These are phyloP conservation scores for Cyphomyrus plagiostoma DNA, from an alignment of 2,113 vertebrate genomes.

Conservation along the genomic window DNA sequence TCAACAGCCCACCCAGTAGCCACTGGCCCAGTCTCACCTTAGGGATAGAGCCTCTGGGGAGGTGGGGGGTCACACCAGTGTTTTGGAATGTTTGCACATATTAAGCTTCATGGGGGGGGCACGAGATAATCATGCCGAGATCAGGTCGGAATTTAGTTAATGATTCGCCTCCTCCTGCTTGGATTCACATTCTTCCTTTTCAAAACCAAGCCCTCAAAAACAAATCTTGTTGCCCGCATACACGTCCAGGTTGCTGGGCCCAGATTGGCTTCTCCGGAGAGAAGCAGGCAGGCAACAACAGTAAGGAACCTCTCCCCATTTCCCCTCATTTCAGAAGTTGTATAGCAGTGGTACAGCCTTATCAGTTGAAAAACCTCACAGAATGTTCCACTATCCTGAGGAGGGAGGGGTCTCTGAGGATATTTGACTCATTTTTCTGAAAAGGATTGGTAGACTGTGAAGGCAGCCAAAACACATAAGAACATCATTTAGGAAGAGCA, in stretches of 20 bases:
- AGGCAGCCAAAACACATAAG: background rate
- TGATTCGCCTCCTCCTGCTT: slow-evolving; percentile 24
- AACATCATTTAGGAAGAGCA: background rate
- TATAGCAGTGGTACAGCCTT: background rate
- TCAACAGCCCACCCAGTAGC: background rate
- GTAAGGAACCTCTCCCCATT: background rate
- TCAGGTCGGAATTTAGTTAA: slow-evolving; percentile 28
- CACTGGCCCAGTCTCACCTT: background rate
- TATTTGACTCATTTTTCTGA: background rate
- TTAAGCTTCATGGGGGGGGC: slow-evolving; percentile 9
- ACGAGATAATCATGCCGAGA: slow-evolving; percentile 11
- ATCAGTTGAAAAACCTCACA: background rate
- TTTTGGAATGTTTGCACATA: slow-evolving; percentile 4
- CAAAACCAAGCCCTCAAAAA: background rate
- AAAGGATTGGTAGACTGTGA: background rate
- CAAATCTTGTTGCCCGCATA: background rate
- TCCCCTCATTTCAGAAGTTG: background rate
- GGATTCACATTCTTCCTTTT: slow-evolving; percentile 5
- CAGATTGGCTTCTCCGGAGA: background rate
- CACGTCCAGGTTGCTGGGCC: background rate
- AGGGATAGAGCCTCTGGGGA: background rate
- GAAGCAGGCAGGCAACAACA: background rate
- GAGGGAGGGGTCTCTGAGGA: background rate
- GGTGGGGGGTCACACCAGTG: background rate
- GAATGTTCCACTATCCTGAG: background rate